phyloP scores from a whole-genome alignment of 2,797 vertebrate genomes.

The Leptodactylus fallax region DNA sequence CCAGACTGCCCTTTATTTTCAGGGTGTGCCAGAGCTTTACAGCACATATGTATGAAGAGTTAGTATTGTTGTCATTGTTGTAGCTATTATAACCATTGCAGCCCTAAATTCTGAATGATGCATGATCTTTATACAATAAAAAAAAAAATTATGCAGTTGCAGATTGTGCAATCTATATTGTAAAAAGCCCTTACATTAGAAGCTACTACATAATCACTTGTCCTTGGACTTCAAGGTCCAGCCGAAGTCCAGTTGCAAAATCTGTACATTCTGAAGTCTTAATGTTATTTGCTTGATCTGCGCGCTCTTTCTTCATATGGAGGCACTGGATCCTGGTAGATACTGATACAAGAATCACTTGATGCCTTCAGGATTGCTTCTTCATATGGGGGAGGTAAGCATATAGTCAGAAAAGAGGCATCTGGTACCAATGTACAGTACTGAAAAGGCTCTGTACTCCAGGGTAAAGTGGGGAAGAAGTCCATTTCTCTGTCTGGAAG shows the following conservation, averaged over 20 bases:
- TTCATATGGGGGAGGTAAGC: conserved; percentile 84
- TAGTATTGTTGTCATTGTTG: background rate
- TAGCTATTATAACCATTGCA: conserved; percentile 27
- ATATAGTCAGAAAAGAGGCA: conserved; percentile 74
- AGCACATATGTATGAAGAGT: background rate
- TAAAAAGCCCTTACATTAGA: conserved; percentile 56
- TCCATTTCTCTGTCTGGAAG: conserved; percentile 60
- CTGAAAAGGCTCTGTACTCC: conserved; percentile 71
- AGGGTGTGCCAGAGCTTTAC: background rate
- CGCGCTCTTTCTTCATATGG: conserved; percentile 69
- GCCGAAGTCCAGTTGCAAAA: conserved; percentile 51
- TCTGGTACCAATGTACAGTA: conserved; percentile 72
- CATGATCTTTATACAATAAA: background rate
- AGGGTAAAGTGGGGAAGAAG: conserved; percentile 69
- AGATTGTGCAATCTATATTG: conserved; percentile 37
- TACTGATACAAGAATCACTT: conserved; percentile 75
- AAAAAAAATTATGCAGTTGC: conserved; percentile 9
- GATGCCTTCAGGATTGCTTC: conserved; percentile 82
- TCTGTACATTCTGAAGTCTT: conserved; percentile 30
- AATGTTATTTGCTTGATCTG: conserved; percentile 63
- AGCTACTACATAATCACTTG: conserved; percentile 26
- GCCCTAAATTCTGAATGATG: background rate
- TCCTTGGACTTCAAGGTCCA: conserved; percentile 54
- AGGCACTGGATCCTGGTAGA: conserved; percentile 73
- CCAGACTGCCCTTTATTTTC: background rate